Evolutionary conservation across 2,113 vertebrate species (phyloP).

Genomic region (Eudyptes chrysolophus): DNA sequence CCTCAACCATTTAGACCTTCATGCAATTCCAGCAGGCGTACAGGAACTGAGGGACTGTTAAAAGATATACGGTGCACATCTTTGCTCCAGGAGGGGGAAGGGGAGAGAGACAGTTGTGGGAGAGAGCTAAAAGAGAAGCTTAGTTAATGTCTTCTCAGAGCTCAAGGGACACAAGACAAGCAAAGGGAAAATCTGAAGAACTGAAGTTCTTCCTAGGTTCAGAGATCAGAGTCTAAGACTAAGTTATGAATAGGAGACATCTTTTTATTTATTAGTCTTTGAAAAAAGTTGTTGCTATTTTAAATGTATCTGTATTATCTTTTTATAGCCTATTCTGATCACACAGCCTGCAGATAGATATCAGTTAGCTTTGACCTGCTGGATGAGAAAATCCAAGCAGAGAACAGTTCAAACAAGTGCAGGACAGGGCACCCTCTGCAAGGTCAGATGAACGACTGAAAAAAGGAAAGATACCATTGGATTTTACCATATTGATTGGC

Average conservation of each 20-base stretch:
- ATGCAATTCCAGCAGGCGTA: fast-evolving
- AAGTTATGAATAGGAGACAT: neutral
- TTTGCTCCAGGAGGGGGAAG: neutral
- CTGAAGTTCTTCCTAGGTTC: neutral
- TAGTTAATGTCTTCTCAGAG: neutral
- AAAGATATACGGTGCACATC: neutral
- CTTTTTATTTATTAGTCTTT: neutral
- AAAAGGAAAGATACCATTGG: neutral
- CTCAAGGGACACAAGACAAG: neutral
- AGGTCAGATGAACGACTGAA: neutral
- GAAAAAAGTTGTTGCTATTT: neutral
- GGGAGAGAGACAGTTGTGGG: neutral
- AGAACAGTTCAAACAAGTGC: neutral
- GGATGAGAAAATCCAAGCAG: neutral
- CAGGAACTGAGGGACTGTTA: neutral
- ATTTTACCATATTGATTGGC: neutral
- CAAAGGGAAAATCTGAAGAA: neutral
- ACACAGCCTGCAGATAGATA: neutral
- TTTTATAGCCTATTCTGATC: neutral
- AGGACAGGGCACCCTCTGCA: neutral
- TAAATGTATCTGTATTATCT: neutral
- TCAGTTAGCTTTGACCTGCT: neutral
- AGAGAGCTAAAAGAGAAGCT: neutral
- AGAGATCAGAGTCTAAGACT: neutral
- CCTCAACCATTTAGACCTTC: neutral